These are phyloP conservation scores for Cyprinodon brontotheroides DNA, from an alignment of 2,113 vertebrate species.

Conservation along the genomic window DNA sequence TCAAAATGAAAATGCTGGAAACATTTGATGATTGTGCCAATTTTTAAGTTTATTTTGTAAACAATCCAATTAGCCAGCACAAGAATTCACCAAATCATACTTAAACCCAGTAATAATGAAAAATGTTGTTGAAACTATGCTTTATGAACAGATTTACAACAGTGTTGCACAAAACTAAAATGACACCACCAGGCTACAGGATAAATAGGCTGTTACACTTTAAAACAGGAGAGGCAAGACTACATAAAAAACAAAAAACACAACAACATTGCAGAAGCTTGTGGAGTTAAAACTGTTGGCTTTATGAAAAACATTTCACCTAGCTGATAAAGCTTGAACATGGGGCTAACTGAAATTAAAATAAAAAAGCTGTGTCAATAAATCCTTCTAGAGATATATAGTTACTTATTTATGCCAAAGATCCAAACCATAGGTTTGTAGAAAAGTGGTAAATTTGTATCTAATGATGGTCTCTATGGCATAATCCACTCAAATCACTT, in stretches of 20 bases:
- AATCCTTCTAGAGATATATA: not conserved
- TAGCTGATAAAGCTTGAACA: not conserved
- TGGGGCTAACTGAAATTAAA: not conserved
- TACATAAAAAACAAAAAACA: not conserved
- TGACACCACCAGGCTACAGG: conserved; percentile 35
- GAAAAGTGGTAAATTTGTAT: conserved; percentile 5
- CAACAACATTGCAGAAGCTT: conserved; percentile 11
- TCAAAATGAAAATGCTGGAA: not conserved
- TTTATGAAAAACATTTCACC: not conserved
- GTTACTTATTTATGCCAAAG: conserved; percentile 1
- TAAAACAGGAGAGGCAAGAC: conserved; percentile 32
- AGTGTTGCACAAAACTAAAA: conserved; percentile 56
- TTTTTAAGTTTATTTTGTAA: conserved; percentile 6
- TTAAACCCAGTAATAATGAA: conserved; percentile 16
- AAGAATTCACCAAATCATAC: conserved; percentile 2
- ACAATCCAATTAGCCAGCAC: not conserved
- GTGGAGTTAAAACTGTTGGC: conserved; percentile 19
- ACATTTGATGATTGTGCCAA: not conserved
- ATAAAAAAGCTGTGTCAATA: not conserved
- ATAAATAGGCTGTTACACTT: conserved; percentile 65
- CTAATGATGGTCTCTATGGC: conserved; percentile 7
- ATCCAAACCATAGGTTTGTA: not conserved
- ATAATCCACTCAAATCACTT: conserved; percentile 6
- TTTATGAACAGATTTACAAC: conserved; percentile 43
- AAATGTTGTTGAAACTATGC: conserved; percentile 43